These are phyloP conservation scores for Mormyrus iriodes DNA, from an alignment of 2,113 vertebrate species.

Conservation along the genomic window DNA sequence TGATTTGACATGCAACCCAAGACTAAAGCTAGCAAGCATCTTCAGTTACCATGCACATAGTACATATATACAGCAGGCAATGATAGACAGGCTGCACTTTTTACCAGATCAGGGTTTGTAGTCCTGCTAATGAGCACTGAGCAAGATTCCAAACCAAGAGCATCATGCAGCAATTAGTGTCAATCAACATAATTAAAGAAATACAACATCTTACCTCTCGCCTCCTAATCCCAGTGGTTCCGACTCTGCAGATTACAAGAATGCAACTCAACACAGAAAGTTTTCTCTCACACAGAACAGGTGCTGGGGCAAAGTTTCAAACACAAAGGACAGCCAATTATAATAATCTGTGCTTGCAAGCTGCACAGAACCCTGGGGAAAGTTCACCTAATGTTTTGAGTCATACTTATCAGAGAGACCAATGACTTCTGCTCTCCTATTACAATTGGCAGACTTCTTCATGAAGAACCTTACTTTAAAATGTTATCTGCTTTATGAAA, in stretches of 20 bases:
- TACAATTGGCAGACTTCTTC: background rate
- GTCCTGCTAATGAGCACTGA: background rate
- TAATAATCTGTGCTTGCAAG: background rate
- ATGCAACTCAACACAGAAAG: background rate
- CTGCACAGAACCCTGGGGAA: background rate
- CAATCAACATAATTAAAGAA: background rate
- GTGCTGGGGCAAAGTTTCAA: background rate
- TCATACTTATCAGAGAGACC: background rate
- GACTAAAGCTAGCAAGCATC: background rate
- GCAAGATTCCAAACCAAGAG: background rate
- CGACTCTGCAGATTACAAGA: background rate
- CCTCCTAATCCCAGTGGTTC: background rate
- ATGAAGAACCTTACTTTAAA: background rate
- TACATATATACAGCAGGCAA: background rate
- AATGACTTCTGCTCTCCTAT: background rate
- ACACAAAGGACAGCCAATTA: background rate
- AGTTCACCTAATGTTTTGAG: background rate
- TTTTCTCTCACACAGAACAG: background rate
- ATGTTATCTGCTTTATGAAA: background rate
- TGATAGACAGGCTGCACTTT: background rate
- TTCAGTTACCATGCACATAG: background rate
- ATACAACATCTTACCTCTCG: background rate
- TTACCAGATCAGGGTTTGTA: background rate
- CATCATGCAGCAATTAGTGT: background rate
- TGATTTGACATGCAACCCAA: background rate